phyloP scores from a whole-genome alignment of 1,140 invertebrate genomes.

The Cotesia vestalis region DNA sequence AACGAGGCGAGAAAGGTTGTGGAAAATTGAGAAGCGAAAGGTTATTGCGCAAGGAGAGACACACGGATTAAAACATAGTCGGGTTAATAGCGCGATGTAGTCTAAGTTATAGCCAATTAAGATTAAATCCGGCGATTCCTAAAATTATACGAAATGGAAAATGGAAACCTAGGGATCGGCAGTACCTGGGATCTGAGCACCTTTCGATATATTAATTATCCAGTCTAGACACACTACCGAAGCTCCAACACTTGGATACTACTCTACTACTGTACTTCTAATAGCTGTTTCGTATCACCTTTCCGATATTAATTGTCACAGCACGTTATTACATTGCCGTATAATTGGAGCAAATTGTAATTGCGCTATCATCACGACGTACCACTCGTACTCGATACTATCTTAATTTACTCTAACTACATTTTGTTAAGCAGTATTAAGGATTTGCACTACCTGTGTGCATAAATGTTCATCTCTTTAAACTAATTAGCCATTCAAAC shows the following conservation, averaged over 20 bases:
- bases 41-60: slow-evolving; percentile 14
- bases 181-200: background rate
- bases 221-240: slow-evolving; percentile 33
- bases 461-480: no score
- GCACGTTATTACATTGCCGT: slow-evolving; percentile 29
- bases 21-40: slow-evolving; percentile 23
- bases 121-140: slow-evolving; percentile 52
- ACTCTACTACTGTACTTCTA: background rate
- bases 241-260: no score
- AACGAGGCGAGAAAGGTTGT: slow-evolving; percentile 8
- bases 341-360: slow-evolving; percentile 24
- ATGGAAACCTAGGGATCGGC: slow-evolving; percentile 24
- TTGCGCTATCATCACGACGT: background rate
- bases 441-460: no score
- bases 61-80: slow-evolving; percentile 40
- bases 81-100: slow-evolving; percentile 36
- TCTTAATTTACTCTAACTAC: background rate
- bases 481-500: no score
- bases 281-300: slow-evolving; percentile 18
- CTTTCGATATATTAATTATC: slow-evolving; percentile 42
- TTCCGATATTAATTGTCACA: slow-evolving; percentile 38
- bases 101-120: slow-evolving; percentile 52
- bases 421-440: no score
- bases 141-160: slow-evolving; percentile 44
- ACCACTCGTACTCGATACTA: no score